Evolutionary conservation across 2,797 vertebrate species (phyloP).

Genomic region (Xerus rutilus): DNA sequence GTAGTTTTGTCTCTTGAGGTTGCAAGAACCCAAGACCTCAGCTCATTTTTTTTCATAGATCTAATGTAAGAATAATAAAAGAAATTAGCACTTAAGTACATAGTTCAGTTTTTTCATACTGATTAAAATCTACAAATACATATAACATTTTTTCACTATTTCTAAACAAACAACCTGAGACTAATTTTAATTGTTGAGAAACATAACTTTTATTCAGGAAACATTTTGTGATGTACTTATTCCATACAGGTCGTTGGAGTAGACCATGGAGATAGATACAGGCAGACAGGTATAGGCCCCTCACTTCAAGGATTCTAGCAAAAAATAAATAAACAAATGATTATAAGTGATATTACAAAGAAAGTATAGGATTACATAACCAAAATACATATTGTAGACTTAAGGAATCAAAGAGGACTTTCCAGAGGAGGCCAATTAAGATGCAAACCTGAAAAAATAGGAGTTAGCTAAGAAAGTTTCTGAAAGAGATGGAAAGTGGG

Average conservation of each 20-base stretch:
- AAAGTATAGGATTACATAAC: neutral
- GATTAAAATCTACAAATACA: neutral
- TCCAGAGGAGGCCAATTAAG: neutral
- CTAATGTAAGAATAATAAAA: constrained; percentile 13
- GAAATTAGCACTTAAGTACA: neutral
- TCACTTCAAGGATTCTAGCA: neutral
- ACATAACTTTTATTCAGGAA: neutral
- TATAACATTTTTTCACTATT: constrained; percentile 27
- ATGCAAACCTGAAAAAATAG: neutral
- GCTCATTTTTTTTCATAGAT: neutral
- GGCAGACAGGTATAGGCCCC: neutral
- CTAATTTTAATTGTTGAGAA: constrained; percentile 41
- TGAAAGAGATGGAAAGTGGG: neutral
- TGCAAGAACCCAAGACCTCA: neutral
- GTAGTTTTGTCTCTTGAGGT: neutral
- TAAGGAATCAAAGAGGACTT: neutral
- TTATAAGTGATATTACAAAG: neutral
- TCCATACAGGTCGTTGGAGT: neutral
- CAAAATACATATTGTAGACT: neutral
- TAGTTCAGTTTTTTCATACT: neutral
- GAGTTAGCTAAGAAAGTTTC: neutral
- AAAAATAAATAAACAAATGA: neutral
- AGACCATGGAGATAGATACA: neutral
- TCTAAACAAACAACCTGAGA: constrained; percentile 15
- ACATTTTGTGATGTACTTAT: neutral